Base-by-base conservation (phyloP, 35 echinoderm and acorn worm species). In the Acanthaster planci region DNA sequence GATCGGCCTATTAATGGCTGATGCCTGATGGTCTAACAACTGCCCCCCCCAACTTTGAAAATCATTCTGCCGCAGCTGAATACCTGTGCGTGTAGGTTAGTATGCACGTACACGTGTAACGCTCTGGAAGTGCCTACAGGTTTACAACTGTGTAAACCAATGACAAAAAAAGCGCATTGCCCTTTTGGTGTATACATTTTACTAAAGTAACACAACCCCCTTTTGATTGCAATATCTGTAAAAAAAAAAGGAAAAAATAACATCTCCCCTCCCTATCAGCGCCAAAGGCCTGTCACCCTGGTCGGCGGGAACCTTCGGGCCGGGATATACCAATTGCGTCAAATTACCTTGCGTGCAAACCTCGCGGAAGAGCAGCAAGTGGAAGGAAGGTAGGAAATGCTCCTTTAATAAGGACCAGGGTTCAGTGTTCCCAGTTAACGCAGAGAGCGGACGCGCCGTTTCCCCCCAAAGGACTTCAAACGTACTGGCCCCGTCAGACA, bases 311-410 rank as follows among this genome's bases (percentile, higher is more conserved):
- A 19, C 26, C 60, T 26, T 14, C n/a, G n/a, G 9, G 14, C 64
- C 34, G 64, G 42, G 64, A 72, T 31, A 72, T 72, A 72, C 64
- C 64, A 72, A 72, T 72, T 72, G 64, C 64, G 64, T 72, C 64
- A 72, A 72, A 72, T 72, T 72, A 72, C 64, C 64, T 72, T 72
- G 64, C 64, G 64, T 72, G 64, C 64, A 72, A 72, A 16, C 64
- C 64, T 72, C 64, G n/a, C 64, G 64, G 64, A 72, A 72, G 64
- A 34, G 26, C 2, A 72, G 64, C 64, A 30, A 30, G 34, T 21
- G 64, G 64, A 72, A 72, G 64, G 64, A 72, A 72, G 34, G 64
- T 8, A 10, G 64, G 64, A 72, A 72, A 72, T 72, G 64, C 64
- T 72, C 26, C 64, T 72, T 72, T 72, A 72, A 72, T 72, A 72